These are phyloP conservation scores for Lineus longissimus DNA, from an alignment of 1,140 invertebrate genomes.

Conservation along the genomic window DNA sequence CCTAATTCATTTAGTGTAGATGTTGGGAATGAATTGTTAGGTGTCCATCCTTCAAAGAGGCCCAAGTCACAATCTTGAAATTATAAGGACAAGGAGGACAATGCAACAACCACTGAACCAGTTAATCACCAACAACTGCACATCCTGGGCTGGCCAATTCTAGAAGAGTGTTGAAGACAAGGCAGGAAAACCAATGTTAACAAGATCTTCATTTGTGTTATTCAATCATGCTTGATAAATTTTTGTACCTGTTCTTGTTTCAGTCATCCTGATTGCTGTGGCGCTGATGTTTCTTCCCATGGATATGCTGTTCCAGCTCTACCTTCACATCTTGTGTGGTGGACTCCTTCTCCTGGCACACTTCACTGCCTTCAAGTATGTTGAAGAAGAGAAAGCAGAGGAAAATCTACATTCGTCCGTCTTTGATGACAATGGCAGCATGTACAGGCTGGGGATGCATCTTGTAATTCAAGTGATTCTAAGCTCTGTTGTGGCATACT, in stretches of 20 bases:
- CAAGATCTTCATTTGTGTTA: too few relatives aligned
- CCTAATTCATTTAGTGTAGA: too few relatives aligned
- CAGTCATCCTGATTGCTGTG: constrained; percentile 57
- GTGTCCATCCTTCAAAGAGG: too few relatives aligned
- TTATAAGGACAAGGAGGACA: background rate
- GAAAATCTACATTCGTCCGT: constrained; percentile 27
- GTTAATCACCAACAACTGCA: background rate
- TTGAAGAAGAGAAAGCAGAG: constrained; percentile 43
- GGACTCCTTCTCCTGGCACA: constrained; percentile 52
- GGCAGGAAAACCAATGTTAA: too few relatives aligned
- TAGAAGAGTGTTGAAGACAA: background rate
- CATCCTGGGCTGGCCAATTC: background rate
- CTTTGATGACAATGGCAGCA: constrained; percentile 34
- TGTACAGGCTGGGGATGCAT: constrained; percentile 45
- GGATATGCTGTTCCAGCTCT: constrained; percentile 55
- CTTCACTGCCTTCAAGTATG: constrained; percentile 55
- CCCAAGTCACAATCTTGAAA: too few relatives aligned
- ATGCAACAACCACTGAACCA: background rate
- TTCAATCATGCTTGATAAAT: too few relatives aligned
- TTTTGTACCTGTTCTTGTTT: constrained; percentile 30
- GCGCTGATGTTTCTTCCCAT: constrained; percentile 58
- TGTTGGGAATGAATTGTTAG: too few relatives aligned
- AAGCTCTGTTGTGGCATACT: constrained; percentile 50
- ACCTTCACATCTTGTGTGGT: constrained; percentile 57
- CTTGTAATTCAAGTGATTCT: constrained; percentile 53